phyloP scores from a whole-genome alignment of 2,113 vertebrate genomes.

The Lota lota region DNA sequence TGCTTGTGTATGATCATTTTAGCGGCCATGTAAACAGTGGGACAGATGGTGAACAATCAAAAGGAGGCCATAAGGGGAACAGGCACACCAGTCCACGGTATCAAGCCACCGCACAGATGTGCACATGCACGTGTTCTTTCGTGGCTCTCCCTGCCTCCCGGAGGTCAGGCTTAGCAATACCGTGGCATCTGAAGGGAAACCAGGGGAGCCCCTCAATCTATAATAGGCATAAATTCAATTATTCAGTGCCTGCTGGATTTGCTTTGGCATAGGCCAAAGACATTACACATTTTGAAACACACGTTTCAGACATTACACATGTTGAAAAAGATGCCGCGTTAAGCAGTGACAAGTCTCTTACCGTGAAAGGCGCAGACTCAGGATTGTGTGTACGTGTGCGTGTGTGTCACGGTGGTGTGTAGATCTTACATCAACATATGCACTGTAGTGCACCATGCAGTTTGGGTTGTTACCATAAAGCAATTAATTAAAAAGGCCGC shows the following conservation, averaged over 20 bases:
- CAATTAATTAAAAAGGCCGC: too few species aligned
- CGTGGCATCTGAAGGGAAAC: conserved; percentile 50
- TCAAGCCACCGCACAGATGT: too few species aligned
- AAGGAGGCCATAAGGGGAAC: conserved; percentile 40
- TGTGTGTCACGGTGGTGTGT: not conserved
- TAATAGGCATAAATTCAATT: conserved; percentile 71
- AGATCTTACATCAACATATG: conserved; percentile 26
- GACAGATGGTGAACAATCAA: conserved; percentile 11
- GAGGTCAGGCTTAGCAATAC: conserved; percentile 53
- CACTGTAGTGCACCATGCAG: conserved; percentile 36
- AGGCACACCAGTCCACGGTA: not conserved
- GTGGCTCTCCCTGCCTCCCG: conserved; percentile 42
- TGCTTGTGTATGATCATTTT: too few species aligned
- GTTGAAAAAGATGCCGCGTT: conserved; percentile 34
- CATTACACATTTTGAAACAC: conserved; percentile 16
- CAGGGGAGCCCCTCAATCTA: conserved; percentile 47
- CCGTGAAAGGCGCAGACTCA: not conserved
- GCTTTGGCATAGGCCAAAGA: conserved; percentile 49
- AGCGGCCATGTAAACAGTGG: too few species aligned
- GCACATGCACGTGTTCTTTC: conserved; percentile 27
- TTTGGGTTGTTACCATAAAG: conserved; percentile 27
- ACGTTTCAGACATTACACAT: too few species aligned
- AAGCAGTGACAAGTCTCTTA: not conserved
- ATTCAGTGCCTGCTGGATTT: conserved; percentile 61
- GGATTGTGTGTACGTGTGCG: not conserved